Conservation (phyloP, 1,140 invertebrate genomes). For the Drosophila bocqueti region DNA sequence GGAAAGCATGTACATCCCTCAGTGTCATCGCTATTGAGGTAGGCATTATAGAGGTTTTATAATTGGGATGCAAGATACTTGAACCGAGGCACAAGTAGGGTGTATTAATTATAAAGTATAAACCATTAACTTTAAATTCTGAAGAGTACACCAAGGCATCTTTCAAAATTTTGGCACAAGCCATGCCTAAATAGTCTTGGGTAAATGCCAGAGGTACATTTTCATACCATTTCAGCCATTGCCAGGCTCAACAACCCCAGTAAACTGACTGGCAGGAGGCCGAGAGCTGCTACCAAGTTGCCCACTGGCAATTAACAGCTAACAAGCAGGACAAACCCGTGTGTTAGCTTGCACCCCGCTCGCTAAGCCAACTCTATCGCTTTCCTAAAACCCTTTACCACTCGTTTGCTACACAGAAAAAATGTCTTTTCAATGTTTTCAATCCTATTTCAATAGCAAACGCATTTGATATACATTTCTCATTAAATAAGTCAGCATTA, state of each 20-base stretch:
- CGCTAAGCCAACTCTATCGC: constrained; percentile 4
- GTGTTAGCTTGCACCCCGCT: background rate
- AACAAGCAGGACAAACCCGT: constrained; percentile 35
- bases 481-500: no score
- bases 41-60: background rate
- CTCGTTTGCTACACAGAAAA: background rate
- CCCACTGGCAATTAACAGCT: constrained; percentile 48
- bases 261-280: constrained; percentile 22
- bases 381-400: background rate
- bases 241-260: constrained; percentile 1
- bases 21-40: background rate
- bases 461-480: no score
- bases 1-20: background rate
- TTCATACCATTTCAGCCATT: constrained; percentile 4
- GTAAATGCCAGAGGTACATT: constrained; percentile 14
- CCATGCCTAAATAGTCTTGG: background rate
- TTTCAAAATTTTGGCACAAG: background rate
- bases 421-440: no score
- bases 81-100: no score
- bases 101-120: background rate
- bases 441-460: no score
- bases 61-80: no score
- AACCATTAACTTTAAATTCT: background rate
- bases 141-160: background rate
- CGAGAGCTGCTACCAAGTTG: constrained; percentile 21